phyloP scores from a whole-genome alignment of 2,797 vertebrate genomes.

The Hirundo rustica region DNA sequence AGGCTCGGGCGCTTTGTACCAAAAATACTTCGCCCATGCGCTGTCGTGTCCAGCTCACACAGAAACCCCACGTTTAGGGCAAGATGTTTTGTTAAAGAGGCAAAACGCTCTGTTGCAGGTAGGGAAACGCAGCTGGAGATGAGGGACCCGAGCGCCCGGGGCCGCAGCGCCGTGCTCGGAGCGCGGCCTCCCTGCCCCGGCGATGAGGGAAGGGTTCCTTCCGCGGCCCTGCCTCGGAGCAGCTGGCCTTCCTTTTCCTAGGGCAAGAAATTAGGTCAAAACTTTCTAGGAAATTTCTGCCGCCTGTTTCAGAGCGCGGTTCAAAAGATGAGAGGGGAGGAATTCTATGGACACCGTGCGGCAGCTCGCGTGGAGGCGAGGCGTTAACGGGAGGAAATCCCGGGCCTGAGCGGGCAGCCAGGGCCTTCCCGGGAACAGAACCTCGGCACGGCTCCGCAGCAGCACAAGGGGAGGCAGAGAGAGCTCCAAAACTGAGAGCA shows the following conservation, averaged over 20 bases:
- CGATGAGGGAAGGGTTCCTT: not conserved
- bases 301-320: not conserved
- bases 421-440: not conserved
- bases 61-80: not conserved
- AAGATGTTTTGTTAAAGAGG: not conserved
- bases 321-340: slow-evolving; percentile 30
- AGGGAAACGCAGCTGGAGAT: not conserved
- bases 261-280: slow-evolving; percentile 44
- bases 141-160: too few species aligned
- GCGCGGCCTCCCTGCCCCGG: not conserved
- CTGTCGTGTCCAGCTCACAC: not conserved
- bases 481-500: not conserved
- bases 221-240: not conserved
- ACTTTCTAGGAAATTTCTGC: slow-evolving; percentile 60
- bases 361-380: not conserved
- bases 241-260: not conserved
- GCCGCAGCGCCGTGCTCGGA: not conserved
- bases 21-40: not conserved
- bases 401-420: not conserved
- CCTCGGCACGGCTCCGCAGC: not conserved
- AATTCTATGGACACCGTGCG: not conserved
- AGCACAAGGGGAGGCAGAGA: not conserved
- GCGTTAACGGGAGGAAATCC: not conserved
- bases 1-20: not conserved
- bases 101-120: not conserved